Evolutionary conservation across 2,797 vertebrate species (phyloP).

Genomic region (Pempheris klunzingeri): DNA sequence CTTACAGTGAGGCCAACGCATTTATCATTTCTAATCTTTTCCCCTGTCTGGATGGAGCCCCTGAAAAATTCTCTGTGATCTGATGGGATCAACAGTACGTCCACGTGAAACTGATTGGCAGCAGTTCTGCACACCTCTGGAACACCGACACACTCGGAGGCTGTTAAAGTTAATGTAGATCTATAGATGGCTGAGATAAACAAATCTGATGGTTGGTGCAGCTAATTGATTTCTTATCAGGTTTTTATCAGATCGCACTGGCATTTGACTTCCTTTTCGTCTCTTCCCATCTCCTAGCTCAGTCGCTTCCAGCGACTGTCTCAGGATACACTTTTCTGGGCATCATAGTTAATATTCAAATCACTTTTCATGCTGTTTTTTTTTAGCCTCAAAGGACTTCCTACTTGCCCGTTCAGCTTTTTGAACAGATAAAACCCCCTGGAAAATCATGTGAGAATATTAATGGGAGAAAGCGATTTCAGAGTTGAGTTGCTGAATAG

Average conservation of each 20-base stretch:
- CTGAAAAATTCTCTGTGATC: constrained; percentile 12
- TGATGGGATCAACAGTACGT: constrained; percentile 27
- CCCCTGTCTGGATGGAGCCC: background rate
- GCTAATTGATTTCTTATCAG: constrained; percentile 78
- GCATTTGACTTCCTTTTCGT: constrained; percentile 54
- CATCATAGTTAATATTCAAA: constrained; percentile 73
- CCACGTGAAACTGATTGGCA: constrained; percentile 29
- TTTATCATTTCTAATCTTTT: constrained; percentile 32
- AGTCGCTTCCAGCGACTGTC: constrained; percentile 21
- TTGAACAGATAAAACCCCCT: constrained; percentile 61
- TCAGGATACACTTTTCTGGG: constrained; percentile 38
- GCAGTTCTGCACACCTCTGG: constrained; percentile 32
- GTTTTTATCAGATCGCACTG: constrained; percentile 58
- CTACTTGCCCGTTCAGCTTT: constrained; percentile 58
- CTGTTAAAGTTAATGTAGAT: constrained; percentile 48
- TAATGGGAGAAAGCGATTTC: constrained; percentile 64
- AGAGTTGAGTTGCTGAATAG: constrained; percentile 57
- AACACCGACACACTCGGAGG: background rate
- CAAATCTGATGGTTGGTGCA: constrained; percentile 46
- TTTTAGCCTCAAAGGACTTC: constrained; percentile 60
- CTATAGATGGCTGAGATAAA: constrained; percentile 56
- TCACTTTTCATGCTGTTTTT: constrained; percentile 59
- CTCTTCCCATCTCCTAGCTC: constrained; percentile 39
- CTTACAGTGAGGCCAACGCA: constrained; percentile 4
- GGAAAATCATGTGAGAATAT: constrained; percentile 64